Conservation (phyloP, 2,797 vertebrate species). For the Channallabes apus region DNA sequence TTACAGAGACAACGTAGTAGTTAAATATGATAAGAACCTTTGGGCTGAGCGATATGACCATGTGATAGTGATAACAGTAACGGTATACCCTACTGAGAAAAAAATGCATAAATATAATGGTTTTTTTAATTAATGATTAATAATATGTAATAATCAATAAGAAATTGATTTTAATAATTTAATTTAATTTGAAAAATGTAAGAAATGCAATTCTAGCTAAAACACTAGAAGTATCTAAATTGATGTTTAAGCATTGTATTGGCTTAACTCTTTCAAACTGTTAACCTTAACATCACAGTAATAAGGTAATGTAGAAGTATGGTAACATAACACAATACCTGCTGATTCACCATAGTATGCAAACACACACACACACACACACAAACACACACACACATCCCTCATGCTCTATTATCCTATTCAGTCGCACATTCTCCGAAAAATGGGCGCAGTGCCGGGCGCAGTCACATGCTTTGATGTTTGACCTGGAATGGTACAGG, state of each 20-base stretch:
- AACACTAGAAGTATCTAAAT: background rate
- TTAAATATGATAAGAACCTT: background rate
- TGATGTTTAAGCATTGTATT: too few relatives aligned
- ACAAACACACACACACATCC: background rate
- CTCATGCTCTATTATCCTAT: background rate
- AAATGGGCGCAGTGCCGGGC: background rate
- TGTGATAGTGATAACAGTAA: background rate
- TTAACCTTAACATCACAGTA: background rate
- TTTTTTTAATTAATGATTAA: background rate
- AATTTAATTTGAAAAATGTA: too few relatives aligned
- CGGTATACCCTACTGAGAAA: background rate
- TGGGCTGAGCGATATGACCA: background rate
- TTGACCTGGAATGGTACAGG: background rate
- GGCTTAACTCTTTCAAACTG: background rate
- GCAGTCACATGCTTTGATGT: background rate
- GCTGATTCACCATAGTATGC: slow-evolving; percentile 17
- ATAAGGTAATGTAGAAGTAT: too few relatives aligned
- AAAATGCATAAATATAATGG: too few relatives aligned
- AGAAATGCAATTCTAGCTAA: too few relatives aligned
- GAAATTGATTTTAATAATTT: too few relatives aligned
- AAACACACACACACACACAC: background rate
- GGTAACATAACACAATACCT: background rate
- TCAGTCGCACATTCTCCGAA: background rate
- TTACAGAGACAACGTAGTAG: background rate
- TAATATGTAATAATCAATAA: too few relatives aligned